Conservation (phyloP, 2,113 vertebrate species). For the Psettodes erumei region DNA sequence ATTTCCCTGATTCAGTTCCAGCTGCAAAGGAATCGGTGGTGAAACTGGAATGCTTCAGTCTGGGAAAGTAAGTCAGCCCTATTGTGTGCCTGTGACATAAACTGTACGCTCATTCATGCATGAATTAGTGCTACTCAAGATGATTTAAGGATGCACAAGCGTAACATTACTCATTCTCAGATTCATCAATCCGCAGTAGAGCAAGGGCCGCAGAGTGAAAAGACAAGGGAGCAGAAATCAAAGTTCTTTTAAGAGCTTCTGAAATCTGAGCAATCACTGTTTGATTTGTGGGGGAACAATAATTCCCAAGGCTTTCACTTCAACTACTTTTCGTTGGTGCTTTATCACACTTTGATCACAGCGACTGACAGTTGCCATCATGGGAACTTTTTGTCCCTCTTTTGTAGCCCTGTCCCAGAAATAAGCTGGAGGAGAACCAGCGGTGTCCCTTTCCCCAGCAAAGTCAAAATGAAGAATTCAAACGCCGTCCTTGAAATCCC, state of each 20-base stretch:
- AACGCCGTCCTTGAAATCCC: constrained; percentile 93
- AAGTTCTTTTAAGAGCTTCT: constrained; percentile 54
- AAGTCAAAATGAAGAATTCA: constrained; percentile 90
- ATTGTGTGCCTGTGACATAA: constrained; percentile 30
- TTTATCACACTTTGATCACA: constrained; percentile 64
- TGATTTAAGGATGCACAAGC: constrained; percentile 40
- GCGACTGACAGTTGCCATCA: constrained; percentile 52
- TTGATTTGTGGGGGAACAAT: constrained; percentile 55
- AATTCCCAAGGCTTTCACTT: constrained; percentile 33
- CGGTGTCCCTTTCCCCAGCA: constrained; percentile 89
- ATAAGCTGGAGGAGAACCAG: constrained; percentile 95
- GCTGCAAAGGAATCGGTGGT: constrained; percentile 92
- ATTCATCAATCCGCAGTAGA: constrained; percentile 41
- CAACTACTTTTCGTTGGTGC: constrained; percentile 13
- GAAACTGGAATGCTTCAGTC: constrained; percentile 94
- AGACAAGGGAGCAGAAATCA: constrained; percentile 52
- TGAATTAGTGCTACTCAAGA: constrained; percentile 32
- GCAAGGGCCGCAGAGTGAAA: constrained; percentile 24
- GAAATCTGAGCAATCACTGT: constrained; percentile 46
- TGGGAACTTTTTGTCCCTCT: constrained; percentile 40
- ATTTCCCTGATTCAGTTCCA: constrained; percentile 92
- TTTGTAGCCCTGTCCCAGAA: constrained; percentile 90
- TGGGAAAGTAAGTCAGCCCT: constrained; percentile 93
- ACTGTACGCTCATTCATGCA: constrained; percentile 22
- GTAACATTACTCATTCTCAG: constrained; percentile 36